These are phyloP conservation scores for Drosophila sechellia DNA, from an alignment of 1,140 invertebrate genomes.

Conservation along the genomic window DNA sequence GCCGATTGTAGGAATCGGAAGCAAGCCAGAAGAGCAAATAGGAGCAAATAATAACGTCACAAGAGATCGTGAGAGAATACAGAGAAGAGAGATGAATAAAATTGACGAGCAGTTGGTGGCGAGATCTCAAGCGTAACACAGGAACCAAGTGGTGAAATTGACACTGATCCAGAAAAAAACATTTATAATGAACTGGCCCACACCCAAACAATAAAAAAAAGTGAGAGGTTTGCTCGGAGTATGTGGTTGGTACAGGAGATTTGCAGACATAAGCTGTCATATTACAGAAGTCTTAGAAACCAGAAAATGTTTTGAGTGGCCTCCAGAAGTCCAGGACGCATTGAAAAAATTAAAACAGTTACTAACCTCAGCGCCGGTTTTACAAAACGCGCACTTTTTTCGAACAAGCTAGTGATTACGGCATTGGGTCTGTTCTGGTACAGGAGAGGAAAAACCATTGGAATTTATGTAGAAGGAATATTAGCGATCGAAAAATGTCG, in stretches of 20 bases:
- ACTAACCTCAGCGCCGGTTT: slow-evolving; percentile 2
- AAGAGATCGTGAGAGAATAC: too few species aligned
- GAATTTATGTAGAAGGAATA: slow-evolving; percentile 7
- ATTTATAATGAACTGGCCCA: slow-evolving; percentile 14
- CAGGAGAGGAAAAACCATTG: slow-evolving; percentile 1
- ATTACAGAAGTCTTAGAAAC: slow-evolving; percentile 2
- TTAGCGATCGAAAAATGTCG: slow-evolving; percentile 7
- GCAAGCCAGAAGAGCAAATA: background rate
- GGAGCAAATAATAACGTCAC: background rate
- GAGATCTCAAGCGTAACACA: too few species aligned
- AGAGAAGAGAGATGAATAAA: too few species aligned
- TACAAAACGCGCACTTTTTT: slow-evolving; percentile 7
- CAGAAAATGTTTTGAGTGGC: slow-evolving; percentile 15
- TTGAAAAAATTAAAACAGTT: slow-evolving; percentile 12
- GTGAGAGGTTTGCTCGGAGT: slow-evolving; percentile 13
- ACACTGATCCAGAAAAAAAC: slow-evolving; percentile 7
- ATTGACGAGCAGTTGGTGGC: too few species aligned
- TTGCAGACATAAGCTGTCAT: background rate
- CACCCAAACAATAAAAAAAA: slow-evolving; percentile 12
- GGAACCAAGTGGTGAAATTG: slow-evolving; percentile 3
- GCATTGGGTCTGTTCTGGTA: background rate
- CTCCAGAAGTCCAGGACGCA: background rate
- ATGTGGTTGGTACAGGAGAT: slow-evolving; percentile 6
- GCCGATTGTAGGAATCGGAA: too few species aligned
- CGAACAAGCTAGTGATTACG: slow-evolving; percentile 6